Base-by-base conservation (phyloP, 2,888 invertebrate genomes). In the Pandemis corylana region DNA sequence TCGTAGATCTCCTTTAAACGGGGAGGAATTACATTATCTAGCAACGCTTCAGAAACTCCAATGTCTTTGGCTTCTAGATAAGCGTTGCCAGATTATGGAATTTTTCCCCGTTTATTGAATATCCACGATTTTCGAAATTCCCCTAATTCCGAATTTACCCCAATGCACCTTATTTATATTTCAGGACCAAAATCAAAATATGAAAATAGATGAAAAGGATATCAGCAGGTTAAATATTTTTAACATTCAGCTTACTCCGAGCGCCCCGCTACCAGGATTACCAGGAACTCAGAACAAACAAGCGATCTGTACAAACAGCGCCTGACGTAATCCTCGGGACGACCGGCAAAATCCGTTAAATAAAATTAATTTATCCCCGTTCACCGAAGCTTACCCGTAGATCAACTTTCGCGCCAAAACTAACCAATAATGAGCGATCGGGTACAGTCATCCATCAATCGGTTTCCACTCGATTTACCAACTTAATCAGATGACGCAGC, bases 401-500 rank as follows among this genome's bases (percentile, higher is more conserved):
- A 71, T 75, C 75, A 71, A 75, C 70, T 75, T 75, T 75, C 75
- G 62, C 42, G 59, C 62, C 41, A 15, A 63, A 62, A 75, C 71
- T 71, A 75, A 62, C 61, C 59, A 42, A 67, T 75, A 75, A 75
- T 75, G 67, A 75, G 71, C 67, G 73, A 64, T 69, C 56, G 61
- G 46, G 61, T 51, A 70, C 74, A 74, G 56, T 68, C 75, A 77
- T 76, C 76, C 77, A 77, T 74, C 77, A 76, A 77, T 76, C 74
- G 69, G 72, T 73, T 77, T 77, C 74, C 76, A 69, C 76, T 74
- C 77, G 76, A 74, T 76, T 78, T 78, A 68, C 76, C 77, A 78
- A 79, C 78, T 80, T 79, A 78, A 80, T 79, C 80, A 78, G 78
- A 80, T 80, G 80, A 80, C 78, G 76, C 10, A 59, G 78, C 78